Base-by-base conservation (phyloP, 2,888 invertebrate species). In the Chloroclysta siterata region DNA sequence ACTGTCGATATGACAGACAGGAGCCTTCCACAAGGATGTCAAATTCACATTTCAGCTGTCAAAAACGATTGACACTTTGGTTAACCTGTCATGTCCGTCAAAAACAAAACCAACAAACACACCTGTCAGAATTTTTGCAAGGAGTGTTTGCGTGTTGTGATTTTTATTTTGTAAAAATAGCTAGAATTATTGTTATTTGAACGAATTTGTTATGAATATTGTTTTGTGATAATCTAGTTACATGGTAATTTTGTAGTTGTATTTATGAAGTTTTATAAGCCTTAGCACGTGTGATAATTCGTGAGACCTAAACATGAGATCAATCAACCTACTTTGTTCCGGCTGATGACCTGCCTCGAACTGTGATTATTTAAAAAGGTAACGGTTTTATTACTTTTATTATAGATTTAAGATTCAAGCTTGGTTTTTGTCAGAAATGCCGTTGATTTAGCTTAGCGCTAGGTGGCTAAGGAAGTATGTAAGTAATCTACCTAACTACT, bases 291-390 rank as follows among this genome's bases (percentile, higher is more conserved):
- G 82, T 77, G 76, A 80, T 81, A 82, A 33, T 59, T 28, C 10
- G 53, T 44, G 64, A 42, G 58, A 60, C 64, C 78, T 79, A 75
- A 77, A 74, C 69, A 76, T 13, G 78, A 81, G 80, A 75, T 80
- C 82, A 85, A 75, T 79, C 82, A 85, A 79, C 83, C 82, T 86
- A 87, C 87, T 84, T 89, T 83, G 87, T 88, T 88, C 87, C 86
- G 88, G 80, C 85, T 87, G 87, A 81, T 87, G 86, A 87, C 85
- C 84, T 85, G 86, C 76, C 79, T 84, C 75, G 78, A 79, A 72
- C 86, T 83, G 86, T 85, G 85, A 82, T 87, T 77, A 75, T 87
- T 90, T 87, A 77, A 85, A 90, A 90, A 90, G 90, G 90, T 91
- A 91, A 90, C 90, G 89, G 89, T 84, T 88, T 82, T 74, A 73